Evolutionary conservation across 2,888 invertebrate genomes (phyloP), one percentile per base, ranked within the genome.

Genomic region (Zaprionus bogoriensis): DNA sequence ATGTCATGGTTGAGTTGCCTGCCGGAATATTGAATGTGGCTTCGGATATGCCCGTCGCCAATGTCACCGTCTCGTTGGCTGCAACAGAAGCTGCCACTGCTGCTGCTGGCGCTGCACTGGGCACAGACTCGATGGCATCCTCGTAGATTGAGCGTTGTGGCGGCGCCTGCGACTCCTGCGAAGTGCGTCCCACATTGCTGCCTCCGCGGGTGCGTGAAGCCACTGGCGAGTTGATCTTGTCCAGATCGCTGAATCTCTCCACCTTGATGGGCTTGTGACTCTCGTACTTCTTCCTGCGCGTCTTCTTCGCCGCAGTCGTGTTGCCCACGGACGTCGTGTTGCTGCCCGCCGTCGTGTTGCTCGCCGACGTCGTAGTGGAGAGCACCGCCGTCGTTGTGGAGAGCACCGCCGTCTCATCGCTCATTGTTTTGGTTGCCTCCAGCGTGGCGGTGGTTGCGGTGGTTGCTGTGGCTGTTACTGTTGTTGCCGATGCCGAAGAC

Each of bases 41-140:
- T 12, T 65, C 63, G 4, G 17, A 19, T 2, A 28, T n/a, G 4
- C 39, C n/a, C 0, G 10, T 30, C 12, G 62, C 25, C 20, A 62
- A 53, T 4, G 62, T 70, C 6, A 77, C 61, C 2, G 83, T 82
- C 39, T 74, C 79, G 36, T 83, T 87, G 7, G 51, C 58, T 2
- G 38, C 28, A 9, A n/a, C n/a, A n/a, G n/a, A n/a, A n/a, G 22
- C 39, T n/a, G 28, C 12, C 5, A 17, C 42, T 9, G 42, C 17
- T 44, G 42, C 42, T 4, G 12, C 32, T 6, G 68, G 45, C 20
- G 42, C 14, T 25, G 7, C 42, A n/a, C n/a, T n/a, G n/a, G n/a
- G n/a, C n/a, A n/a, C n/a, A n/a, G n/a, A n/a, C 12, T 87, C 90
- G 61, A 91, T 66, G 0, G 92, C 92, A 82, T 92, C 92, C 72